Evolutionary conservation across 2,113 vertebrate species (phyloP).

Genomic region (Synodontis membranacea): DNA sequence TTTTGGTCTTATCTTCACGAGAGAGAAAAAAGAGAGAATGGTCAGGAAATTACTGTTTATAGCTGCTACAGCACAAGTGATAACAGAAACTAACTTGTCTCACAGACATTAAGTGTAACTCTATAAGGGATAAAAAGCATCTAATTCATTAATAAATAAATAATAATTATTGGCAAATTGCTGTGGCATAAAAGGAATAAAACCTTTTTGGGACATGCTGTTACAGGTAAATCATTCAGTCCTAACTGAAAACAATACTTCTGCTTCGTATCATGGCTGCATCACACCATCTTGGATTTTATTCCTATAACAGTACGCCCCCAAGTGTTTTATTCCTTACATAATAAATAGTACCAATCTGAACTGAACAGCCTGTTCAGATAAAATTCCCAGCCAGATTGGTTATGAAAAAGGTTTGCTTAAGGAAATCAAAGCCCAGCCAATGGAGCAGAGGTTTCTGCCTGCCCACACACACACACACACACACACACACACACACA

Average conservation of each 20-base stretch:
- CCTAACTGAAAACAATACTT: not conserved
- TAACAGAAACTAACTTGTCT: not conserved
- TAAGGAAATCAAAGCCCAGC: conserved; percentile 7
- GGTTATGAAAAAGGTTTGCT: conserved; percentile 26
- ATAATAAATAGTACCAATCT: not conserved
- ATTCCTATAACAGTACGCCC: not conserved
- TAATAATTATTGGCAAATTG: not conserved
- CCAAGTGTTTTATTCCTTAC: not conserved
- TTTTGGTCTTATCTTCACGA: not conserved
- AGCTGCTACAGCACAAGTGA: not conserved
- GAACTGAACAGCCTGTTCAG: not conserved
- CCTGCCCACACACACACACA: conserved; percentile 8
- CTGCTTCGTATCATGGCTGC: not conserved
- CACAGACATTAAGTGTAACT: not conserved
- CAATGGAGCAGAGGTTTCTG: conserved; percentile 21
- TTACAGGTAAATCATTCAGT: not conserved
- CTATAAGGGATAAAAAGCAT: not conserved
- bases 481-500: conserved; percentile 16
- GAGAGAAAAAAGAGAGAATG: not conserved
- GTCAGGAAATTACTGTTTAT: not conserved
- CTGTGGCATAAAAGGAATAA: not conserved
- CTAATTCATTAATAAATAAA: not conserved
- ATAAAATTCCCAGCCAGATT: conserved; percentile 31
- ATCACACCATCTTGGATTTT: conserved; percentile 1
- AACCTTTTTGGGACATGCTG: not conserved